Evolutionary conservation across 1,140 invertebrate genomes (phyloP).

Genomic region (Conopomorpha cramerella): DNA sequence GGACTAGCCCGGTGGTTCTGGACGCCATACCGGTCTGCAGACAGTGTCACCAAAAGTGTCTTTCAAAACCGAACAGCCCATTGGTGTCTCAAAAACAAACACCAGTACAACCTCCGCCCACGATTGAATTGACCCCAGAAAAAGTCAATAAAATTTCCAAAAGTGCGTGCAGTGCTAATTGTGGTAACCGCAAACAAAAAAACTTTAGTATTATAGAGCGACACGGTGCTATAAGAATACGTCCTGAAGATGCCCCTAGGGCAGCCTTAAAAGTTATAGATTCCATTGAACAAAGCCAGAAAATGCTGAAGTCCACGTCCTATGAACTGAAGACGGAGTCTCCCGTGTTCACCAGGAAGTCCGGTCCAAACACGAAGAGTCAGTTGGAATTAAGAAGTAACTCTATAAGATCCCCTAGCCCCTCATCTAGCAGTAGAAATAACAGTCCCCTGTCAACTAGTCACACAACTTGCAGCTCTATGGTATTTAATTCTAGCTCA

Average conservation of each 20-base stretch:
- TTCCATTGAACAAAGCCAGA: constrained; percentile 51
- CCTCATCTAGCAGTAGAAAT: constrained; percentile 52
- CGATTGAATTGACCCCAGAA: constrained; percentile 18
- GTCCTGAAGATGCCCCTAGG: constrained; percentile 45
- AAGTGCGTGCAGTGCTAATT: constrained; percentile 41
- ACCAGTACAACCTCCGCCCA: too few relatives aligned
- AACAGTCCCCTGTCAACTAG: constrained; percentile 54
- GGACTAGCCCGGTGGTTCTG: constrained; percentile 67
- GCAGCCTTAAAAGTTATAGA: constrained; percentile 50
- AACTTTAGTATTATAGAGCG: constrained; percentile 44
- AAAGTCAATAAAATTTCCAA: constrained; percentile 34
- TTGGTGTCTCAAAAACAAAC: constrained; percentile 48
- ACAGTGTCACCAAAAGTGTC: constrained; percentile 75
- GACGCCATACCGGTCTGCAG: constrained; percentile 70
- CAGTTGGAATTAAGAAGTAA: constrained; percentile 44
- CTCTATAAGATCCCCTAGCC: constrained; percentile 41
- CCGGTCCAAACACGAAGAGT: constrained; percentile 35
- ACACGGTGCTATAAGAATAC: constrained; percentile 50
- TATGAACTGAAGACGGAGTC: constrained; percentile 51
- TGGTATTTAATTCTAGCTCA: constrained; percentile 57
- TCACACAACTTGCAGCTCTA: constrained; percentile 58
- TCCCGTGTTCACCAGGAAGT: constrained; percentile 28
- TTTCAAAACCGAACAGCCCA: constrained; percentile 60
- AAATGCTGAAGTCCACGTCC: constrained; percentile 49
- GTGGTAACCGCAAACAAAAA: constrained; percentile 37